A percentile compares a stretch with the other conserved stretches of the same genome.
phyloP scores from a whole-genome alignment of 2,113 vertebrate genomes.

The Aleadryas rufinucha region DNA sequence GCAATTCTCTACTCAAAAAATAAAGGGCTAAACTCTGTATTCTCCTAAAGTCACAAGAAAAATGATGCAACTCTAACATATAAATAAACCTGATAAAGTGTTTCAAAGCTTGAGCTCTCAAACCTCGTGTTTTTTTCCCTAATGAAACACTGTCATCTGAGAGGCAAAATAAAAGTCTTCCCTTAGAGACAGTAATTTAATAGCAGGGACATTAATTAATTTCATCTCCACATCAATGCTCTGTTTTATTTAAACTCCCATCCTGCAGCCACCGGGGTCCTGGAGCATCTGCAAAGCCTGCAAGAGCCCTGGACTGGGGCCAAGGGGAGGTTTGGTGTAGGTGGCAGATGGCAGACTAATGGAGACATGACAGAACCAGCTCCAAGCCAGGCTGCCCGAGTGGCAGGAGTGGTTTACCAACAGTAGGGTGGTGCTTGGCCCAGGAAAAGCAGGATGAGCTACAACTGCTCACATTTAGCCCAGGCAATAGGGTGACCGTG shows the following conservation, averaged over 20 bases:
- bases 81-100: background rate
- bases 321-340: background rate
- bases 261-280: conserved; percentile 30
- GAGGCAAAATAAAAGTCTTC: conserved; percentile 24
- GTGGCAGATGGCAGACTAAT: conserved; percentile 35
- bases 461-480: background rate
- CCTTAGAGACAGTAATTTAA: conserved; percentile 31
- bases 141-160: conserved; percentile 11
- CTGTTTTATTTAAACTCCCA: conserved; percentile 45
- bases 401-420: background rate
- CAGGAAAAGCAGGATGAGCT: background rate
- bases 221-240: conserved; percentile 48
- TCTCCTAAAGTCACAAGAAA: background rate
- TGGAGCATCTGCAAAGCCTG: conserved; percentile 30
- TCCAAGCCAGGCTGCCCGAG: background rate
- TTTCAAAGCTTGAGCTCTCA: background rate
- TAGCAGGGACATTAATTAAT: conserved; percentile 51
- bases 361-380: background rate
- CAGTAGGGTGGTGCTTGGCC: background rate
- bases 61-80: background rate
- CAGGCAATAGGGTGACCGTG: background rate
- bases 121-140: background rate
- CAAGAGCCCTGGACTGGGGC: background rate
- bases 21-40: background rate
- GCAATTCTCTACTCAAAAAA: background rate